Conservation (phyloP, 1,140 invertebrate genomes). For the Macrotrachela quadricornifera region DNA sequence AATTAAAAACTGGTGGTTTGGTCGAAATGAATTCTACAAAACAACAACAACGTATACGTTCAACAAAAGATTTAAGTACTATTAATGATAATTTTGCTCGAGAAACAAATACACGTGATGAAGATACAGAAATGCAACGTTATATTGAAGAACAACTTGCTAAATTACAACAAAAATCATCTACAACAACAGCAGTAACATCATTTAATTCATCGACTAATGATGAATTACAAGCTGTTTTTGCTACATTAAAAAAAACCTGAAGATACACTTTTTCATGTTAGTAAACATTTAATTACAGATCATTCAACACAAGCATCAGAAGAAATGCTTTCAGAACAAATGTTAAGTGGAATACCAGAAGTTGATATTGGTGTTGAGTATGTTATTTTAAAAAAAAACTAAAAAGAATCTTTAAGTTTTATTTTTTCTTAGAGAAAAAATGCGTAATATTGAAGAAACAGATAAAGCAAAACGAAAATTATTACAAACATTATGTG, state of each 20-base stretch:
- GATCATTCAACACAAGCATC: conserved; percentile 44
- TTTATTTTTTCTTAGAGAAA: conserved; percentile 39
- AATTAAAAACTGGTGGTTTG: conserved; percentile 61
- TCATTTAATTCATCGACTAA: not conserved
- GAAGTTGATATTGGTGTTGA: conserved; percentile 97
- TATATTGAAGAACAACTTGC: conserved; percentile 67
- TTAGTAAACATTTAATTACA: conserved; percentile 52
- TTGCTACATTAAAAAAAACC: conserved; percentile 13
- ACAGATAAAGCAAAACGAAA: conserved; percentile 89
- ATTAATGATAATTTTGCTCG: conserved; percentile 57
- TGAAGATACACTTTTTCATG: conserved; percentile 29
- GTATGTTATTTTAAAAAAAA: conserved; percentile 31
- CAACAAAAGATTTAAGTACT: not conserved
- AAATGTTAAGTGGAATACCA: conserved; percentile 98
- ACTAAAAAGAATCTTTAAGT: not conserved
- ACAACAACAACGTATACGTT: not conserved
- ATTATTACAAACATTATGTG: conserved; percentile 60
- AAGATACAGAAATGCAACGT: conserved; percentile 82
- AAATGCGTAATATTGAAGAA: conserved; percentile 89
- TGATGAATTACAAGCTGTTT: not conserved
- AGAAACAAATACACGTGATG: conserved; percentile 87
- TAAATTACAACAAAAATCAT: conserved; percentile 43
- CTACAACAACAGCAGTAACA: too few species aligned
- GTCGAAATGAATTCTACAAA: conserved; percentile 46
- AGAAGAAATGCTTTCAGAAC: conserved; percentile 97